Evolutionary conservation across 2,888 invertebrate genomes (phyloP).

Genomic region (Cosmorhoe ocellata): DNA sequence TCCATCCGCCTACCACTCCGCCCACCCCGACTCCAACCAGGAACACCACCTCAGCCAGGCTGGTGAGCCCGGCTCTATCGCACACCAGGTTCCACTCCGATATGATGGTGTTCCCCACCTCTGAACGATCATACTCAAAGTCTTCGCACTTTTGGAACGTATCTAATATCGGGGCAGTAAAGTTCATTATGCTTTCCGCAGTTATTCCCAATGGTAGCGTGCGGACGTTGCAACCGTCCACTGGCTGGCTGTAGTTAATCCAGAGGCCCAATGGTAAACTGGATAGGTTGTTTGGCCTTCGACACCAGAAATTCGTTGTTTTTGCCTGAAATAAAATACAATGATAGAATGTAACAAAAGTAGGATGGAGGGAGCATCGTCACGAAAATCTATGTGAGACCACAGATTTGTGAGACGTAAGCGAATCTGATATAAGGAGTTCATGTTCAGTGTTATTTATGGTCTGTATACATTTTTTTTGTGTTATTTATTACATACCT

Average conservation of each 20-base stretch:
- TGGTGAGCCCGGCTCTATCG: constrained; percentile 85
- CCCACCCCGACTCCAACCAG: constrained; percentile 89
- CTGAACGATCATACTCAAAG: constrained; percentile 84
- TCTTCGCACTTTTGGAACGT: constrained; percentile 77
- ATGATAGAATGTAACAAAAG: no score
- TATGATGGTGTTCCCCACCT: constrained; percentile 86
- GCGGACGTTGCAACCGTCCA: constrained; percentile 82
- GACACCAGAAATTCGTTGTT: constrained; percentile 87
- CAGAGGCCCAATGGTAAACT: constrained; percentile 81
- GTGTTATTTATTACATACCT: not conserved
- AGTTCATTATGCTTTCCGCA: constrained; percentile 61
- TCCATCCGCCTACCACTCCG: constrained; percentile 89
- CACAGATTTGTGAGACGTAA: no score
- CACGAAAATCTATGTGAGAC: no score
- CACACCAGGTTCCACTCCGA: constrained; percentile 91
- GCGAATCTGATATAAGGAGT: no score
- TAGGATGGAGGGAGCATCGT: no score
- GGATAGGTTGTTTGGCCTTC: constrained; percentile 80
- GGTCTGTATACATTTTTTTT: no score
- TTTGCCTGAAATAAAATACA: constrained; percentile 79
- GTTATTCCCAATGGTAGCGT: constrained; percentile 65
- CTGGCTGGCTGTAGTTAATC: constrained; percentile 86
- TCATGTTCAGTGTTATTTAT: no score
- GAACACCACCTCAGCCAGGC: constrained; percentile 89
- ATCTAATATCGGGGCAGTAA: constrained; percentile 62